Evolutionary conservation across 2,888 invertebrate genomes (phyloP).

Genomic region (Microctonus hyperodae): DNA sequence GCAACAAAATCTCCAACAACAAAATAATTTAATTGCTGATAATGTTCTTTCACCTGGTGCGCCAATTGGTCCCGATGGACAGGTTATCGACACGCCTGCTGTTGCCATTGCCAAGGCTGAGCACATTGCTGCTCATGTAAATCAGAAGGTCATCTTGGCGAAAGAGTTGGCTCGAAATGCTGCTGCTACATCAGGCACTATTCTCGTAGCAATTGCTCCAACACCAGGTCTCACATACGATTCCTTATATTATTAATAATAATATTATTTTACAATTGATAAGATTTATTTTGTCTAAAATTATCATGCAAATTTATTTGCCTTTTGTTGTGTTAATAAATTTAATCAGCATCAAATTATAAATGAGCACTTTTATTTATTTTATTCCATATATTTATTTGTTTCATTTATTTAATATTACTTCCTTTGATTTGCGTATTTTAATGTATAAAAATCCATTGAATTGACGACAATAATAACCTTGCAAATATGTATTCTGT

Average conservation of each 20-base stretch:
- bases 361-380: background rate
- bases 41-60: conserved; percentile 37
- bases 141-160: conserved; percentile 47
- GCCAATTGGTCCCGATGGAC: conserved; percentile 49
- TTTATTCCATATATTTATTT: background rate
- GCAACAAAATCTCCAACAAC: conserved; percentile 5
- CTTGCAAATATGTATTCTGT: background rate
- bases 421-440: background rate
- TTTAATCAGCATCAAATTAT: conserved; percentile 5
- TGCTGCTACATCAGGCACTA: conserved; percentile 6
- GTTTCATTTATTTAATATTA: background rate
- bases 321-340: conserved; percentile 1
- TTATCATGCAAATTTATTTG: background rate
- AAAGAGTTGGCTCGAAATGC: conserved; percentile 35
- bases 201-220: conserved; percentile 8
- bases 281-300: background rate
- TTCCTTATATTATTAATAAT: conserved; percentile 5
- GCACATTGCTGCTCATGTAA: conserved; percentile 53
- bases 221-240: conserved; percentile 10
- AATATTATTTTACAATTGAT: conserved; percentile 10
- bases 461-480: conserved; percentile 6
- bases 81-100: conserved; percentile 51
- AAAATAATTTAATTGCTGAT: conserved; percentile 39
- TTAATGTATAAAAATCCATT: background rate
- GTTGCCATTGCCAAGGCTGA: conserved; percentile 51